Evolutionary conservation across 2,113 vertebrate genomes (phyloP), one percentile per base, ranked within the genome.

Genomic region (Athene cunicularia): DNA sequence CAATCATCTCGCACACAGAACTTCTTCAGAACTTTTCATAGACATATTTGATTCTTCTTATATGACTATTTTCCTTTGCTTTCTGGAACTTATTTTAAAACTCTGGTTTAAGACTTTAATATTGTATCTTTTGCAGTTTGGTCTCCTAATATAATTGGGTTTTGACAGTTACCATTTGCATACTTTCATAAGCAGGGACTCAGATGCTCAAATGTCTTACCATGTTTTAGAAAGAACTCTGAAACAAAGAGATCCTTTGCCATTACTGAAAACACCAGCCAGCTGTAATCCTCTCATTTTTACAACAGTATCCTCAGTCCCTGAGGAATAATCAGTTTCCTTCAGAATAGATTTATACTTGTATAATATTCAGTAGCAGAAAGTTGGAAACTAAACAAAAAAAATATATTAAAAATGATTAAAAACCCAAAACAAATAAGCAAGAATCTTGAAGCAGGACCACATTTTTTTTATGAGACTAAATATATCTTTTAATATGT

Each of bases 1-100:
- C 0, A 0, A 11, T 37, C 9, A 58, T 58, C 32, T 55, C 2
- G 0, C 14, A 64, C 13, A 13, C 5, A 50, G 23, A 50, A 58
- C 9, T 64, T 52, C 23, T 55, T 56, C 64, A 47, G 39, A 63
- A 86, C 1, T 3, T 80, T 64, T 75, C 20, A 62, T 43, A 53
- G 32, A 21, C 5, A 8, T 32, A 63, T 39, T 14, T 55, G 7
- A 49, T 64, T 60, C 16, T 64, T 90, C 41, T 66, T 33, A 26
- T n/a, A 22, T 12, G 6, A 73, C 35, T 6, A 56, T 60, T 73
- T 11, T 32, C 13, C 8, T 71, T 88, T 81, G 7, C 17, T 60
- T 93, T 6, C 28, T 80, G 22, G 43, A 72, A 63, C 13, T n/a
- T 53, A 60, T 26, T 88, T 81, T 58, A 66, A 71, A 81, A 21